Evolutionary conservation across 2,113 vertebrate species (phyloP).

Genomic region (Leucopsar rothschildi): DNA sequence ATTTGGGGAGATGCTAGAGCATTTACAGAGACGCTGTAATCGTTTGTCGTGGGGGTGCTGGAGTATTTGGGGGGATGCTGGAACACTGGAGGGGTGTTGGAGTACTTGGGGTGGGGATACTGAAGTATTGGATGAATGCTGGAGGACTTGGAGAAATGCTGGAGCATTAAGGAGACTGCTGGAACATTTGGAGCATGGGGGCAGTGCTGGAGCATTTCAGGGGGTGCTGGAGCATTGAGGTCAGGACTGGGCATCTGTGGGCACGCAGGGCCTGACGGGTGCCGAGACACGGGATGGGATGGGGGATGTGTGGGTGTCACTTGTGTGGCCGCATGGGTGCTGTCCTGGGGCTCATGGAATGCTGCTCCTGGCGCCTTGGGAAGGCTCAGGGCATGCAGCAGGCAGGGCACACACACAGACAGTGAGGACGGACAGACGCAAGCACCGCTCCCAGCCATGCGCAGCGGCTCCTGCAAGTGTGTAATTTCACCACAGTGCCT

Average conservation of each 20-base stretch:
- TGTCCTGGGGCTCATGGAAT: fast-evolving
- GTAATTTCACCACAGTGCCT: slow-evolving; percentile 78
- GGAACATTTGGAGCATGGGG: not conserved
- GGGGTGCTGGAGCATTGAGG: not conserved
- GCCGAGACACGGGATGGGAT: fast-evolving
- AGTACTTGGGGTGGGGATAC: too few species aligned
- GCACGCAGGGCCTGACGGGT: fast-evolving
- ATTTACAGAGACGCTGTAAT: not conserved
- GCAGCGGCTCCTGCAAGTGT: not conserved
- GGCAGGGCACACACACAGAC: not conserved
- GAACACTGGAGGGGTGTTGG: not conserved
- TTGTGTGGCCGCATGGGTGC: not conserved
- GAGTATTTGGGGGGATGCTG: too few species aligned
- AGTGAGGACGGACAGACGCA: fast-evolving
- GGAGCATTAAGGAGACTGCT: not conserved
- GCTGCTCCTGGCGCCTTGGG: not conserved
- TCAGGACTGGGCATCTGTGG: fast-evolving
- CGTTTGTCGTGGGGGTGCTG: too few species aligned
- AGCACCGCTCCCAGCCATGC: not conserved
- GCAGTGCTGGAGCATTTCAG: not conserved
- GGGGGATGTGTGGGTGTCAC: fast-evolving
- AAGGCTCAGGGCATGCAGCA: not conserved
- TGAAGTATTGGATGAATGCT: not conserved
- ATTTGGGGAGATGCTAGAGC: not conserved
- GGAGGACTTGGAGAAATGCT: not conserved